phyloP scores from a whole-genome alignment of 2,797 vertebrate genomes.

The Notoglanidium macrostoma region DNA sequence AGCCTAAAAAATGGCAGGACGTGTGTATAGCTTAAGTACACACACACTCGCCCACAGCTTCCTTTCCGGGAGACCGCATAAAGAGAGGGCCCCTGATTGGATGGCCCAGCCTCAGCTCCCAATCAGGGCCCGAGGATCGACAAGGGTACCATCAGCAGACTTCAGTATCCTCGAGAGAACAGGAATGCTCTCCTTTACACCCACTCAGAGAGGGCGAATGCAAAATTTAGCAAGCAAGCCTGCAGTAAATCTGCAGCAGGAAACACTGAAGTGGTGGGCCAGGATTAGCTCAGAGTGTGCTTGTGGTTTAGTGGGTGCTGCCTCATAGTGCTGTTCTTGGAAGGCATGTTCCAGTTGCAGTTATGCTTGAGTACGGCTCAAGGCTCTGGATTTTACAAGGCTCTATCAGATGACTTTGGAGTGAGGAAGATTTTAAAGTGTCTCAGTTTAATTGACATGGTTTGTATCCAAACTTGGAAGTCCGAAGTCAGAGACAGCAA shows the following conservation, averaged over 20 bases:
- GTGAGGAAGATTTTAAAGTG: neutral
- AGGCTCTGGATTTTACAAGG: neutral
- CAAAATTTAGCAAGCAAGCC: constrained; percentile 41
- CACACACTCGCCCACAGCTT: constrained; percentile 43
- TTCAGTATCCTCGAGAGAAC: constrained; percentile 26
- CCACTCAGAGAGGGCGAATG: constrained; percentile 30
- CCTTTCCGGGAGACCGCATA: constrained; percentile 30
- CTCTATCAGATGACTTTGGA: neutral
- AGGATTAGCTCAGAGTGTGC: constrained; percentile 42
- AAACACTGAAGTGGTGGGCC: constrained; percentile 32
- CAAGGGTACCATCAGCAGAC: constrained; percentile 38
- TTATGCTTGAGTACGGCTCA: constrained; percentile 15
- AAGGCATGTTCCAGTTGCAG: constrained; percentile 25
- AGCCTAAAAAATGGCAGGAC: constrained; percentile 7
- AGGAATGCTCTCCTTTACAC: constrained; percentile 40
- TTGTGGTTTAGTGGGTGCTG: constrained; percentile 41
- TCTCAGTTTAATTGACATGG: neutral
- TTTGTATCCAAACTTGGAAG: neutral
- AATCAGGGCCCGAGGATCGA: constrained; percentile 34
- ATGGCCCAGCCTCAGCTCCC: constrained; percentile 31
- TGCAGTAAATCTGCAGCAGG: constrained; percentile 44
- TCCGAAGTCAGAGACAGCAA: neutral
- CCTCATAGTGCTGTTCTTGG: constrained; percentile 33
- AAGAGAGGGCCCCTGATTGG: constrained; percentile 29
- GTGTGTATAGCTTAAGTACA: constrained; percentile 40